A percentile compares a stretch with the other conserved stretches of the same genome.
Evolutionary conservation across 2,113 vertebrate genomes (phyloP).

Genomic region (Phaethon lepturus): DNA sequence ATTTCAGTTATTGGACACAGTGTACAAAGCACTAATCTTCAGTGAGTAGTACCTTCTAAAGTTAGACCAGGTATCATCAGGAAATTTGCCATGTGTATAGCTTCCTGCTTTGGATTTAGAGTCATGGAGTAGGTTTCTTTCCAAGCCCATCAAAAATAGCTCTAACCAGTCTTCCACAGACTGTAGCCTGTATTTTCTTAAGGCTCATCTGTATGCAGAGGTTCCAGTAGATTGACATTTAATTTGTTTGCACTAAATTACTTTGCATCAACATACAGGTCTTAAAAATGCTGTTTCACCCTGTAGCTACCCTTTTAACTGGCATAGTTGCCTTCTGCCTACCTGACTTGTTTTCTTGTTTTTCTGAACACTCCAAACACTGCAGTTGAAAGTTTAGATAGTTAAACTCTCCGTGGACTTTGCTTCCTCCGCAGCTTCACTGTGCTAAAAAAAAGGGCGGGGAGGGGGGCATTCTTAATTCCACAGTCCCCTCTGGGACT

Average conservation of each 20-base stretch:
- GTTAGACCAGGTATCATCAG: background rate
- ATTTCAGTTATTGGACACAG: rapidly evolving
- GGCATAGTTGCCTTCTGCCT: background rate
- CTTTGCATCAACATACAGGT: background rate
- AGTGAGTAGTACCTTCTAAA: background rate
- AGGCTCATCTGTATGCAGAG: background rate
- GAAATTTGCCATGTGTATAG: background rate
- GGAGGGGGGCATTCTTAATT: background rate
- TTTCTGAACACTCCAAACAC: background rate
- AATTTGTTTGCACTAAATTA: background rate
- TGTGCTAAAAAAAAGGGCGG: background rate
- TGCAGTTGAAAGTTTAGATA: background rate
- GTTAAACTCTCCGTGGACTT: background rate
- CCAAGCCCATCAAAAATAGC: background rate
- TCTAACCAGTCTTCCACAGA: background rate
- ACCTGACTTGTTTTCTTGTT: background rate
- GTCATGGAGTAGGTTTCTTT: background rate
- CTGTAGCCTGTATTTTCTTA: background rate
- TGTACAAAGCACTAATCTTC: background rate
- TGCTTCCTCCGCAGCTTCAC: background rate
- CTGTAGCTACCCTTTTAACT: background rate
- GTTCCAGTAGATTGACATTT: background rate
- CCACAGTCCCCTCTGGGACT: background rate
- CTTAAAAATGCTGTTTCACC: background rate
- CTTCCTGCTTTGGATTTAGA: slow-evolving; percentile 22